A percentile compares a stretch with the other conserved stretches of the same genome.
phyloP scores from a whole-genome alignment of 2,888 invertebrate genomes.

The Drosophila pullipes region DNA sequence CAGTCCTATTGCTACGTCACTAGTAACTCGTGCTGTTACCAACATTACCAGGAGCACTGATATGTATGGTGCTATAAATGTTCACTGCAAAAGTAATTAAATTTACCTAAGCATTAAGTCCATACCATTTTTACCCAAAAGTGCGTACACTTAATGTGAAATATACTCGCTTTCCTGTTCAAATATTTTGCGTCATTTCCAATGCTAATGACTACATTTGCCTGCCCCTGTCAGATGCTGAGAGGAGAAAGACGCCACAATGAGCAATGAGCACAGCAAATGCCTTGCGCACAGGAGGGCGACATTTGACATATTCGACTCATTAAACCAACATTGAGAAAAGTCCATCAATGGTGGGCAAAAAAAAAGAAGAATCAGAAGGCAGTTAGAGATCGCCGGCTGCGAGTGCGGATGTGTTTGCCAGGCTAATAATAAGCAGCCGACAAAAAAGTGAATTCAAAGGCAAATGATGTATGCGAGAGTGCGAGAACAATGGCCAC shows the following conservation, averaged over 20 bases:
- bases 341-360: slow-evolving; percentile 49
- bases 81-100: background rate
- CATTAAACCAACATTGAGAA: slow-evolving; percentile 71
- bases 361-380: slow-evolving; percentile 18
- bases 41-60: background rate
- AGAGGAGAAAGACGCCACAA: background rate
- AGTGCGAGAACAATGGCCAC: slow-evolving; percentile 76
- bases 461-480: slow-evolving; percentile 67
- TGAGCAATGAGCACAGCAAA: slow-evolving; percentile 1
- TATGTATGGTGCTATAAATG: background rate
- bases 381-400: slow-evolving; percentile 57
- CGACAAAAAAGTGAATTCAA: slow-evolving; percentile 58
- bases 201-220: slow-evolving; percentile 72
- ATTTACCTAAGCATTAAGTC: background rate
- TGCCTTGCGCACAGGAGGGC: slow-evolving; percentile 26
- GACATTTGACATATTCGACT: slow-evolving; percentile 79
- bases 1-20: background rate
- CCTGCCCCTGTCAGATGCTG: slow-evolving; percentile 22
- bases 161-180: slow-evolving; percentile 12
- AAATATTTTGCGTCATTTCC: slow-evolving; percentile 69
- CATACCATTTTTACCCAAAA: background rate
- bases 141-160: slow-evolving; percentile 11
- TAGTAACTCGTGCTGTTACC: background rate
- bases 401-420: slow-evolving; percentile 65
- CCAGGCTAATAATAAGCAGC: slow-evolving; percentile 79